Conservation (phyloP, 2,888 invertebrate genomes). For the Monopis laevigella region DNA sequence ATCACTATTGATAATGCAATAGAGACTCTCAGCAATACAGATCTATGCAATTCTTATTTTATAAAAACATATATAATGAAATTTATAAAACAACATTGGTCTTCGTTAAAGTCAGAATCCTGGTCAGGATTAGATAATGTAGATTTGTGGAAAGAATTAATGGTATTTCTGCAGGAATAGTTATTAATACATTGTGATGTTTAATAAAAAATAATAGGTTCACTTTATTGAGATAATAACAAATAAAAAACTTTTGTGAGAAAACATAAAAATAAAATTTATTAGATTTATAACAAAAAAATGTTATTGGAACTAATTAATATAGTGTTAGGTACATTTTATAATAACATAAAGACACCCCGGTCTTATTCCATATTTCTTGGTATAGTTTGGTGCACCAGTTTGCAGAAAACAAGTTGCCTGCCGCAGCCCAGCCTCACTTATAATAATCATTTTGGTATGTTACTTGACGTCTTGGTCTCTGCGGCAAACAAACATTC, state of each 20-base stretch:
- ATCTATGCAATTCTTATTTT: slow-evolving; percentile 39
- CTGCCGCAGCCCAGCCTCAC: slow-evolving; percentile 11
- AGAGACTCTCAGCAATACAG: slow-evolving; percentile 41
- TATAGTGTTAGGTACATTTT: background rate
- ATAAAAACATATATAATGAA: slow-evolving; percentile 40
- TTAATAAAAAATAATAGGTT: too few species aligned
- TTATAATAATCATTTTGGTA: slow-evolving; percentile 54
- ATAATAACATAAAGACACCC: too few species aligned
- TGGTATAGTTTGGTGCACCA: slow-evolving; percentile 5
- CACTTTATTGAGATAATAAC: too few species aligned
- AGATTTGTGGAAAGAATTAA: too few species aligned
- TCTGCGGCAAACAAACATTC: slow-evolving; percentile 60
- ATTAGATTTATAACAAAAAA: slow-evolving; percentile 1
- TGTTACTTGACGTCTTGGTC: slow-evolving; percentile 60
- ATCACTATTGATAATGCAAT: slow-evolving; percentile 38
- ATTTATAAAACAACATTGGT: slow-evolving; percentile 41
- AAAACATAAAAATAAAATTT: slow-evolving; percentile 9
- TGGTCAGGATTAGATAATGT: slow-evolving; percentile 42
- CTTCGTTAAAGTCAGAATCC: slow-evolving; percentile 28
- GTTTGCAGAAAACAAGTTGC: slow-evolving; percentile 5
- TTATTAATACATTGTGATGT: too few species aligned
- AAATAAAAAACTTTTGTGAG: background rate
- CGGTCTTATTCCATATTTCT: background rate
- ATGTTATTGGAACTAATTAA: background rate
- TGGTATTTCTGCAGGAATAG: too few species aligned